Evolutionary conservation across 2,888 invertebrate species (phyloP).

Genomic region (Hemistola chrysoprasaria): DNA sequence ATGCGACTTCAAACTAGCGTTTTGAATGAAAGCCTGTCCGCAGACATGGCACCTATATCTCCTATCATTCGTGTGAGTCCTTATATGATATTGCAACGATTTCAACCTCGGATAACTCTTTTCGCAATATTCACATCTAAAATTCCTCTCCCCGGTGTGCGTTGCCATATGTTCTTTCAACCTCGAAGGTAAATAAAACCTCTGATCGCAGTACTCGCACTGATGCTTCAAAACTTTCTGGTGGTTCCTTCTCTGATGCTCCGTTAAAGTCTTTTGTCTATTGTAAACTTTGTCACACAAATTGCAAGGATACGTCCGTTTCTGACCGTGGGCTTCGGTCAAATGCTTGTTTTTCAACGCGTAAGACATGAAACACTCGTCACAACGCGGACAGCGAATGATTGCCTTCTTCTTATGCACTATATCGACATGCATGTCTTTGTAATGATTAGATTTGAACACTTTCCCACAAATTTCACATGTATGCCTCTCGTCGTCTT

Average conservation of each 20-base stretch:
- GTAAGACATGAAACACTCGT: conserved; percentile 74
- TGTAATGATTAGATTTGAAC: conserved; percentile 71
- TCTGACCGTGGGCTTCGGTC: conserved; percentile 69
- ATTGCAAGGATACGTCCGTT: conserved; percentile 68
- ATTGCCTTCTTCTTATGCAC: conserved; percentile 73
- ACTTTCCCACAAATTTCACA: conserved; percentile 78
- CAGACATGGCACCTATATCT: conserved; percentile 81
- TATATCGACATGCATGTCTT: conserved; percentile 73
- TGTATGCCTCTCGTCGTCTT: conserved; percentile 74
- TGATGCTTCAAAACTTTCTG: conserved; percentile 74
- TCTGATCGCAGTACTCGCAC: conserved; percentile 79
- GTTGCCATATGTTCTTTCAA: conserved; percentile 77
- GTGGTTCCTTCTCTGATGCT: conserved; percentile 70
- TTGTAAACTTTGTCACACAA: conserved; percentile 75
- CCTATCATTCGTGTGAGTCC: conserved; percentile 82
- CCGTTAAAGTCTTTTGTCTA: conserved; percentile 66
- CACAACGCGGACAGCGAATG: conserved; percentile 66
- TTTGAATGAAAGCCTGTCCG: conserved; percentile 81
- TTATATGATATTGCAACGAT: conserved; percentile 81
- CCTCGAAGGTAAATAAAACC: conserved; percentile 71
- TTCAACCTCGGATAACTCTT: conserved; percentile 83
- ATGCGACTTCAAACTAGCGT: conserved; percentile 82
- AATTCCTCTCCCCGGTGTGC: conserved; percentile 80
- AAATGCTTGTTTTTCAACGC: conserved; percentile 69
- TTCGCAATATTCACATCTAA: conserved; percentile 81